phyloP scores from a whole-genome alignment of 2,797 vertebrate species.

The Hoplostethus mediterraneus region DNA sequence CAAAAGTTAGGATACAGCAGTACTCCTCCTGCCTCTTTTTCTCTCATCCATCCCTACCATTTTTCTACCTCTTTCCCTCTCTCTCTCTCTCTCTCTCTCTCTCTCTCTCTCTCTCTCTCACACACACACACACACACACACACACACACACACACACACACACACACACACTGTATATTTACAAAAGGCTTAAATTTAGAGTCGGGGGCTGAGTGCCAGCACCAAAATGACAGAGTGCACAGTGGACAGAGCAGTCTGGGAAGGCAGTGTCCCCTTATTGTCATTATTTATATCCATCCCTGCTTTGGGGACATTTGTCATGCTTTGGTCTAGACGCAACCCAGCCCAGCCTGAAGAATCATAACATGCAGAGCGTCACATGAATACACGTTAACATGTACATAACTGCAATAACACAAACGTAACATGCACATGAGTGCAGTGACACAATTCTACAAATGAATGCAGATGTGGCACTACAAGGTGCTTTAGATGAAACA shows the following conservation, averaged over 20 bases:
- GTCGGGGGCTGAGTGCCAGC: neutral
- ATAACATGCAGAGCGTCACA: neutral
- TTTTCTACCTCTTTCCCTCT: neutral
- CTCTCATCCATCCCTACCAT: neutral
- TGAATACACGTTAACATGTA: neutral
- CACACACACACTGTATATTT: neutral
- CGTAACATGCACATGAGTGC: too few relatives aligned
- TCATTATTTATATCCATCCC: conserved; percentile 13
- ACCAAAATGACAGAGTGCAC: conserved; percentile 10
- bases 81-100: neutral
- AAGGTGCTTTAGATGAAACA: too few relatives aligned
- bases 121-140: too few relatives aligned
- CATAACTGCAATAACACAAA: neutral
- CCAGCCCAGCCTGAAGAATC: neutral
- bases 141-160: neutral
- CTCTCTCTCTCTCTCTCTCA: neutral
- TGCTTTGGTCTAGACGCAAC: neutral
- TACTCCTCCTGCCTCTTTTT: neutral
- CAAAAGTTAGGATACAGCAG: neutral
- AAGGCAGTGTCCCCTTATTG: conserved; percentile 6
- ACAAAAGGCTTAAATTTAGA: neutral
- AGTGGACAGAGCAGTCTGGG: neutral
- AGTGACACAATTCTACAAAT: too few relatives aligned
- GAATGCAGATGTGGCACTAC: too few relatives aligned
- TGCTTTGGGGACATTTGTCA: neutral